phyloP scores from a whole-genome alignment of 2,797 vertebrate genomes.

The Buphagus erythrorhynchus region DNA sequence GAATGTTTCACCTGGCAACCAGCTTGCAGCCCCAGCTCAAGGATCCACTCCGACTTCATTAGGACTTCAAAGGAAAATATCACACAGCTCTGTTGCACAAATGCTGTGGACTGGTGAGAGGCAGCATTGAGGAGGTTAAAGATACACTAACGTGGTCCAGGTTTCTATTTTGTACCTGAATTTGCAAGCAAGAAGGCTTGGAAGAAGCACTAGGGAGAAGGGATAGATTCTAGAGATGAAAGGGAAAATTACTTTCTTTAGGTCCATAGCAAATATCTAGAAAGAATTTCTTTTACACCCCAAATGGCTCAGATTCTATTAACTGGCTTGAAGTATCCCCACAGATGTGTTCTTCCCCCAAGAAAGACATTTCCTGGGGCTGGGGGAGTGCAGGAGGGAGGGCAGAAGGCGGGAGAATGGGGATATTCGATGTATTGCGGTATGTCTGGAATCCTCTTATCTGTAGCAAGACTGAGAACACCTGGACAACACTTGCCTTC shows the following conservation, averaged over 20 bases:
- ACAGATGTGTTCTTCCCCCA: background rate
- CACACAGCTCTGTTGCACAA: background rate
- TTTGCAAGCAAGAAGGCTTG: background rate
- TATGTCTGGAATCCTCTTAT: constrained; percentile 61
- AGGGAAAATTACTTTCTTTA: background rate
- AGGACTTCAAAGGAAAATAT: constrained; percentile 15
- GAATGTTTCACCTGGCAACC: background rate
- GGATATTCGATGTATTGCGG: background rate
- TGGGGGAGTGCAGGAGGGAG: background rate
- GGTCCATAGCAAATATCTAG: background rate
- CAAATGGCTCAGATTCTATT: background rate
- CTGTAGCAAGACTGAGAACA: constrained; percentile 35
- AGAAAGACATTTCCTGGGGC: background rate
- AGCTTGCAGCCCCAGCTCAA: background rate
- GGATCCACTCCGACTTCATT: background rate
- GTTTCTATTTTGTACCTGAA: background rate
- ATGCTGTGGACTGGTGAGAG: background rate
- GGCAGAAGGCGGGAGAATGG: background rate
- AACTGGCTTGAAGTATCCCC: background rate
- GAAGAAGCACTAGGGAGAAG: background rate
- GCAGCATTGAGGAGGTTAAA: constrained; percentile 25
- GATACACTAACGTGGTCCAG: background rate
- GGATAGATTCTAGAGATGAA: background rate
- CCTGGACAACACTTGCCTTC: constrained; percentile 55
- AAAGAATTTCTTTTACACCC: background rate